phyloP scores from a whole-genome alignment of 2,113 vertebrate genomes.

The Tursiops truncatus region DNA sequence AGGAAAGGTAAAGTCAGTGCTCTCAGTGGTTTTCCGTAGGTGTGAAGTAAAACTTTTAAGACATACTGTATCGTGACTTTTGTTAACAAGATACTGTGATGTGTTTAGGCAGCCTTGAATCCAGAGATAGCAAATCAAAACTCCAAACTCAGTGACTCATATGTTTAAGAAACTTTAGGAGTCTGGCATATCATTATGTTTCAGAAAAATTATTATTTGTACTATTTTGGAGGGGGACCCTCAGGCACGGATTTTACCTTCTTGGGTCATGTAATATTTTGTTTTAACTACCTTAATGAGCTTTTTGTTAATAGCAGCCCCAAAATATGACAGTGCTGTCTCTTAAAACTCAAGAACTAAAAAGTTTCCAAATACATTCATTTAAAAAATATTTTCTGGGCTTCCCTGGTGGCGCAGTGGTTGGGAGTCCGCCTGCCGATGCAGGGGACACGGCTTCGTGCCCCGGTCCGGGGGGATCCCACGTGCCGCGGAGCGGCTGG shows the following conservation, averaged over 20 bases:
- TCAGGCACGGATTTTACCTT: neutral
- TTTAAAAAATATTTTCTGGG: neutral
- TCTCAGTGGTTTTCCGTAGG: neutral
- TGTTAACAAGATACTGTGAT: neutral
- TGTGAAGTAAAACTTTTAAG: neutral
- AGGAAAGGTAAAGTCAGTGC: neutral
- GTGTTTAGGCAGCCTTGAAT: neutral
- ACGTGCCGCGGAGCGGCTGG: no score
- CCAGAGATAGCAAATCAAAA: neutral
- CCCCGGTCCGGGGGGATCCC: no score
- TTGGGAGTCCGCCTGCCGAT: no score
- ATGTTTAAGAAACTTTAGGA: neutral
- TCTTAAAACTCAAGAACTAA: neutral
- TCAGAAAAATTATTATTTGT: neutral
- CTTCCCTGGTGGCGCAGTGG: no score
- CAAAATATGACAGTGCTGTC: neutral
- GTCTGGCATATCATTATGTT: neutral
- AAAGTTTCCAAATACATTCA: neutral
- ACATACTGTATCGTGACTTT: neutral
- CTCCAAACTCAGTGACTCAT: neutral
- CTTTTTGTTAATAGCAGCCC: neutral
- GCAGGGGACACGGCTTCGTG: no score
- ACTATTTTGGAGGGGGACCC: neutral
- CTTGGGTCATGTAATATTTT: neutral
- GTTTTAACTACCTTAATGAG: neutral